Conservation (phyloP, 1,140 invertebrate species). For the Sarcophaga bullata region DNA sequence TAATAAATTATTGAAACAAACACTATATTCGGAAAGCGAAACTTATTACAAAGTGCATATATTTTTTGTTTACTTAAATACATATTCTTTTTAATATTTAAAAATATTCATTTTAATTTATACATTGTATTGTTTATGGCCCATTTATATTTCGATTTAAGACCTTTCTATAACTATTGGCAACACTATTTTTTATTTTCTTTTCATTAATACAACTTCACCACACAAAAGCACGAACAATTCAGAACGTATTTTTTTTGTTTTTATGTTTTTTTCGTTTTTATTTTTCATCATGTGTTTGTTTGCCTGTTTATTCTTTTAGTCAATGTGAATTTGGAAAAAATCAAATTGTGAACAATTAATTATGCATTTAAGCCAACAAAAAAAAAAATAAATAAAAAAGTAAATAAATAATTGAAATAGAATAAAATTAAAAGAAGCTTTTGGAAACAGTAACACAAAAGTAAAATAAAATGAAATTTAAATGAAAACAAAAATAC, state of each 20-base stretch:
- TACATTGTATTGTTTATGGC: too few species aligned
- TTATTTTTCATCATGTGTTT: not conserved
- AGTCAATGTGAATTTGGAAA: not conserved
- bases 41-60: too few species aligned
- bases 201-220: not conserved
- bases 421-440: not conserved
- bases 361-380: not conserved
- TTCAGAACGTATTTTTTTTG: not conserved
- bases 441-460: not conserved
- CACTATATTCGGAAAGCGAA: too few species aligned
- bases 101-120: too few species aligned
- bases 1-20: too few species aligned
- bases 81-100: too few species aligned
- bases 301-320: not conserved
- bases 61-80: too few species aligned
- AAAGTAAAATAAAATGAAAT: not conserved
- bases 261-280: not conserved
- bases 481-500: not conserved
- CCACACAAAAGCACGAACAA: not conserved
- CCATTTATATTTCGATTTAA: too few species aligned
- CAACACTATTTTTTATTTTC: not conserved
- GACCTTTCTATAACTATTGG: not conserved
- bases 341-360: not conserved
- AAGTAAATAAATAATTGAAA: not conserved
- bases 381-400: not conserved